Evolutionary conservation across 2,797 vertebrate genomes (phyloP), one percentile per base, ranked within the genome.

Genomic region (Phaenicophaeus curvirostris): DNA sequence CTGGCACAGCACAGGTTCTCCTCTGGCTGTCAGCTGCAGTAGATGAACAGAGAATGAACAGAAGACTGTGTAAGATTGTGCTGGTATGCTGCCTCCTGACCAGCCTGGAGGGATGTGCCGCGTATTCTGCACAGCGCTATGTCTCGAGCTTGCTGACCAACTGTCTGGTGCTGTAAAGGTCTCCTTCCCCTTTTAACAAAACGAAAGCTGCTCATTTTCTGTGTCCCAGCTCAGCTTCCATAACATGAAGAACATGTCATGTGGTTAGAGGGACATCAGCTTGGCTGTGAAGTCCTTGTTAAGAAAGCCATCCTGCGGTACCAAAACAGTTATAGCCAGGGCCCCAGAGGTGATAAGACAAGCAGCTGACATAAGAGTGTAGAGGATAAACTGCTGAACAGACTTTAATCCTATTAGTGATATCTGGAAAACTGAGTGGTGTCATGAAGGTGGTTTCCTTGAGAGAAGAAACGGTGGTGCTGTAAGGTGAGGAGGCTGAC

Each of bases 351-450:
- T 65, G 87, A 93, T 85, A 73, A 92, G 89, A 83, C 41, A 95
- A 83, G 87, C 83, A 89, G 79, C 81, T 94, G 88, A 90, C 42
- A 37, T 23, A 77, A 80, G 63, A 71, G 35, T 84, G 73, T 81
- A 78, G 87, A 94, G 87, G 80, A 90, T 95, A 39, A 85, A 67
- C 62, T 84, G 82, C 73, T 87, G 58, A 88, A 72, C 48, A 67
- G 86, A 16, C 16, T 74, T 79, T 93, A 97, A 77, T 96, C 93
- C 89, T 93, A 21, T 97, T 96, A 93, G 35, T 75, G 95, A 89
- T n/a, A 76, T 72, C 73, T 95, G 84, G 77, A 88, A 95, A 89
- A 63, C 11, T 33, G 41, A 68, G n/a, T 15, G 4, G 59, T 88
- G 72, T 69, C 74, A 51, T 15, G 46, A 65, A 41, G 25, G 16